Evolutionary conservation across 2,888 invertebrate species (phyloP).

Genomic region (Rapana venosa): DNA sequence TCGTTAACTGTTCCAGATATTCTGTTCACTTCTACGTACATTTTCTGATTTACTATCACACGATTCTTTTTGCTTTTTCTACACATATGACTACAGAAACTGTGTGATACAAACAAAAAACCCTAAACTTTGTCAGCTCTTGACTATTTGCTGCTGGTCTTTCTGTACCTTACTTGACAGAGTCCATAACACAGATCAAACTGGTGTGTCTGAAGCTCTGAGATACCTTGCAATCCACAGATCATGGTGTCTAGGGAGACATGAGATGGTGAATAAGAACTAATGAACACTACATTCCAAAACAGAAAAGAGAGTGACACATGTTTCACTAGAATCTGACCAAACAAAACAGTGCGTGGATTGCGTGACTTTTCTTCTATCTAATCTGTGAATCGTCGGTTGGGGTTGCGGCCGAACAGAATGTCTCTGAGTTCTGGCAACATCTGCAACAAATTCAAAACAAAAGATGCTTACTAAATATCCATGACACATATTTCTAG

Average conservation of each 20-base stretch:
- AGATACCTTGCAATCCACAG: neutral
- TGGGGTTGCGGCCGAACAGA: slow-evolving; percentile 95
- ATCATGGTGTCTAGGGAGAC: neutral
- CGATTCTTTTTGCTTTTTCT: no score
- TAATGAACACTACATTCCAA: neutral
- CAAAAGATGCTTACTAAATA: neutral
- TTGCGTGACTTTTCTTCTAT: slow-evolving; percentile 83
- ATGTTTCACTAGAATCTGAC: neutral
- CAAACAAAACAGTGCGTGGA: neutral
- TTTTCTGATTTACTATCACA: no score
- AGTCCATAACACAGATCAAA: no score
- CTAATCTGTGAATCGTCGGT: slow-evolving; percentile 97
- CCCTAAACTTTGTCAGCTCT: no score
- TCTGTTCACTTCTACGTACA: no score
- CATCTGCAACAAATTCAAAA: slow-evolving; percentile 80
- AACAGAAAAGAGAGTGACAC: neutral
- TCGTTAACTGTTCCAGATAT: no score
- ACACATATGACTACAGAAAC: no score
- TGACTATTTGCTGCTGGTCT: no score
- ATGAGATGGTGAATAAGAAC: neutral
- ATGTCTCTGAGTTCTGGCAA: slow-evolving; percentile 96
- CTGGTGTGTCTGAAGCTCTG: neutral
- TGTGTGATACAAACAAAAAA: no score
- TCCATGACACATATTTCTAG: no score
- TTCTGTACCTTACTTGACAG: no score